A percentile compares a stretch with the other conserved stretches of the same genome.
Conservation (phyloP, 2,888 invertebrate genomes). For the Orthosia gracilis region DNA sequence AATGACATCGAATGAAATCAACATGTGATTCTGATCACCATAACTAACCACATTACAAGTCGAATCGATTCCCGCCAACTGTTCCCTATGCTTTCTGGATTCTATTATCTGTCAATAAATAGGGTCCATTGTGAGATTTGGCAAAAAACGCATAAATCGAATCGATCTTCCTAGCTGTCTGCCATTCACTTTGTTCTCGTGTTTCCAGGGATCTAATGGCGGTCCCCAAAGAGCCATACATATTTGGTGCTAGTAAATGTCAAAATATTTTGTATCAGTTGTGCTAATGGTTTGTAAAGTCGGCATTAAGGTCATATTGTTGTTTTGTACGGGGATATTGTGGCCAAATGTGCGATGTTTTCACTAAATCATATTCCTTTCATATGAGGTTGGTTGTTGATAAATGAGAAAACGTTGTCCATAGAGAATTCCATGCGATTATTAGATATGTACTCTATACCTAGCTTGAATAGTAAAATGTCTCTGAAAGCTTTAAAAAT, state of each 20-base stretch:
- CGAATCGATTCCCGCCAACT: conserved; percentile 86
- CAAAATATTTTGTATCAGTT: conserved; percentile 90
- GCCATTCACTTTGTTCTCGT: conserved; percentile 82
- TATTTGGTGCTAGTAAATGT: conserved; percentile 85
- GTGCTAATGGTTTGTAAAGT: conserved; percentile 88
- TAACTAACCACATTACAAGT: conserved; percentile 88
- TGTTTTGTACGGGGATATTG: conserved; percentile 79
- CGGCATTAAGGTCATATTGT: conserved; percentile 86
- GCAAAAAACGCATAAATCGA: conserved; percentile 90
- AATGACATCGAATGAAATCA: conserved; percentile 77
- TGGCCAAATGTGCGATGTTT: conserved; percentile 83
- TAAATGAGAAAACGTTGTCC: conserved; percentile 17
- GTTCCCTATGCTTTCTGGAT: conserved; percentile 79
- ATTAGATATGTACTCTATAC: background rate
- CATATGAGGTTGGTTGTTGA: conserved; percentile 28
- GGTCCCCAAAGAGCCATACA: conserved; percentile 86
- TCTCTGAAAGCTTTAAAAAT: conserved; percentile 5
- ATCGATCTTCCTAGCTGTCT: conserved; percentile 89
- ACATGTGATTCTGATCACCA: conserved; percentile 90
- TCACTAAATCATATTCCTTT: conserved; percentile 55
- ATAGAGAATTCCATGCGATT: conserved; percentile 1
- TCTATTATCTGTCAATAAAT: conserved; percentile 90
- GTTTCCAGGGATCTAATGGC: conserved; percentile 79
- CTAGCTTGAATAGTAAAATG: background rate
- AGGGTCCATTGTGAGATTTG: conserved; percentile 84